phyloP scores from a whole-genome alignment of 2,113 vertebrate genomes.

The Crocuta crocuta region DNA sequence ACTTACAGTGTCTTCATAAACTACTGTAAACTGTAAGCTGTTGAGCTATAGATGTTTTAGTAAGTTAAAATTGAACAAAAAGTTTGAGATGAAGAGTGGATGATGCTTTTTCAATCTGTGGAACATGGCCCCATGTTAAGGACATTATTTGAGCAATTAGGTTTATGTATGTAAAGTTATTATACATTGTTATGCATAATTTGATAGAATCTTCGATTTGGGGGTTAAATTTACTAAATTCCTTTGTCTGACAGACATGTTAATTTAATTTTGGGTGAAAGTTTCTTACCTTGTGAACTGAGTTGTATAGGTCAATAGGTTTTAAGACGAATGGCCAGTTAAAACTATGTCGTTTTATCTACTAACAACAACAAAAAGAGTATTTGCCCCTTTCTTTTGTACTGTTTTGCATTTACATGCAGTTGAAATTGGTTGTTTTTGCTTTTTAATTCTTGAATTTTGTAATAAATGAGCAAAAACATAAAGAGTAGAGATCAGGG shows the following conservation, averaged over 20 bases:
- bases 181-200: constrained; percentile 12
- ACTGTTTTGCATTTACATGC: neutral
- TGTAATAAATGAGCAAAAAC: constrained; percentile 8
- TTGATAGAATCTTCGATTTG: constrained; percentile 51
- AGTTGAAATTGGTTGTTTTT: constrained; percentile 9
- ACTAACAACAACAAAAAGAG: neutral
- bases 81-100: constrained; percentile 38
- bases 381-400: neutral
- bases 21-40: neutral
- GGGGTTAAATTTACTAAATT: constrained; percentile 15
- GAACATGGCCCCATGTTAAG: constrained; percentile 43
- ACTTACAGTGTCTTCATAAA: constrained; percentile 41
- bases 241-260: constrained; percentile 1
- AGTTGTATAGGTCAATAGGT: neutral
- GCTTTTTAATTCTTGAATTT: constrained; percentile 34
- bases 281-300: neutral
- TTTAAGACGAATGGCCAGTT: constrained; percentile 25
- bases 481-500: neutral
- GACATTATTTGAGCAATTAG: constrained; percentile 32
- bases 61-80: constrained; percentile 56
- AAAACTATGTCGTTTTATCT: neutral
- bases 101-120: constrained; percentile 39
- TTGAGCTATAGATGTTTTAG: constrained; percentile 20
- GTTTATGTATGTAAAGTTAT: constrained; percentile 22
- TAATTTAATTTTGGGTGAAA: constrained; percentile 46